These are phyloP conservation scores for Coracopsis vasa DNA, from an alignment of 2,113 vertebrate species.

Conservation along the genomic window DNA sequence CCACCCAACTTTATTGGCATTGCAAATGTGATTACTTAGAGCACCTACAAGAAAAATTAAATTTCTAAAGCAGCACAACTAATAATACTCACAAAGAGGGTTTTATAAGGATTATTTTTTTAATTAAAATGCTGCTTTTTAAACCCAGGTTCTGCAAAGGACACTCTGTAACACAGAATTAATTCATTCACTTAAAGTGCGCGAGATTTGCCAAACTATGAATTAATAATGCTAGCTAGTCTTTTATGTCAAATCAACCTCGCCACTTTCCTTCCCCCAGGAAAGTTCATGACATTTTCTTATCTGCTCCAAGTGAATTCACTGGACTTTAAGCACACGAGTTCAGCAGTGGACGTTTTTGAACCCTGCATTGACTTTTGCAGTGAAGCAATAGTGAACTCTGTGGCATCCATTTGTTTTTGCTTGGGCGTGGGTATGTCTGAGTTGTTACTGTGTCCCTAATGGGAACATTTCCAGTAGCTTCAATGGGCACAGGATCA, in stretches of 20 bases:
- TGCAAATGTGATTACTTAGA: not conserved
- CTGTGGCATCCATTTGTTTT: not conserved
- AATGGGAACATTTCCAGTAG: not conserved
- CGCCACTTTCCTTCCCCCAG: not conserved
- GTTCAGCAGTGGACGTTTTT: not conserved
- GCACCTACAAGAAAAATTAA: not conserved
- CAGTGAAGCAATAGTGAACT: not conserved
- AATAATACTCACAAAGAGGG: not conserved
- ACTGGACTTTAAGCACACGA: not conserved
- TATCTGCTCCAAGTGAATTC: not conserved
- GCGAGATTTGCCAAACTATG: not conserved
- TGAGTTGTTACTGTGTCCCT: not conserved
- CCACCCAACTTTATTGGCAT: not conserved
- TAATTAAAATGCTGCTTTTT: not conserved
- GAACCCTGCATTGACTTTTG: not conserved
- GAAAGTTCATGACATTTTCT: not conserved
- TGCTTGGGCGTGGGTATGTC: not conserved
- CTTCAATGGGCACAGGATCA: not conserved
- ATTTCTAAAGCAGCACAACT: not conserved
- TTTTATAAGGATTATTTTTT: not conserved
- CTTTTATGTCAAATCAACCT: slow-evolving; percentile 29
- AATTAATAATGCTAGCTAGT: slow-evolving; percentile 41
- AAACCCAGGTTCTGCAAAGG: not conserved
- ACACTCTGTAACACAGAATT: not conserved
- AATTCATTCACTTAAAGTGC: slow-evolving; percentile 3